These are phyloP conservation scores for Synergus gifuensis DNA, from an alignment of 2,888 invertebrate species.

Conservation along the genomic window DNA sequence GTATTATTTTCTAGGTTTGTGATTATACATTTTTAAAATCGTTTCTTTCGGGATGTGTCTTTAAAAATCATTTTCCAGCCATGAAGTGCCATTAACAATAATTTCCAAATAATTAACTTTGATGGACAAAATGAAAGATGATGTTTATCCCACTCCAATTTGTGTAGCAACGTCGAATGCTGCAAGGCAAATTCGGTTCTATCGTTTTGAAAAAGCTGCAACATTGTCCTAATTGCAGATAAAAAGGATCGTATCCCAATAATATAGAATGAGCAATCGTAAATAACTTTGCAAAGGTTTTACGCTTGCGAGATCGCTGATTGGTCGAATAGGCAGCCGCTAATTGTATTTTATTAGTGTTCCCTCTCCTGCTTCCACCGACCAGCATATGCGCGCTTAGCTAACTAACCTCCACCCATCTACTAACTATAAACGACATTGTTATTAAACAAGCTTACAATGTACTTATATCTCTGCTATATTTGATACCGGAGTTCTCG, in stretches of 20 bases:
- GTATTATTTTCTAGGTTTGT: not conserved
- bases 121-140: not conserved
- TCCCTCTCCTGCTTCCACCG: slow-evolving; percentile 53
- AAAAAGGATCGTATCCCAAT: slow-evolving; percentile 55
- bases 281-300: slow-evolving; percentile 71
- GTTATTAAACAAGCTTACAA: slow-evolving; percentile 67
- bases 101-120: not conserved
- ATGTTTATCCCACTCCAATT: not conserved
- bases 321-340: slow-evolving; percentile 68
- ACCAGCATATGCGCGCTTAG: slow-evolving; percentile 61
- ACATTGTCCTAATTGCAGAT: slow-evolving; percentile 46
- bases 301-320: slow-evolving; percentile 68
- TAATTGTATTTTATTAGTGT: slow-evolving; percentile 77
- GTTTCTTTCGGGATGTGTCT: not conserved
- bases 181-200: slow-evolving; percentile 27
- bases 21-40: not conserved
- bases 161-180: not conserved
- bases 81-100: not conserved
- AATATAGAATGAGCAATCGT: slow-evolving; percentile 62
- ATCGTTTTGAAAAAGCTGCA: slow-evolving; percentile 24
- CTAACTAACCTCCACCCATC: slow-evolving; percentile 69
- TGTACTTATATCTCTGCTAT: slow-evolving; percentile 51
- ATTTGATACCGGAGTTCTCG: slow-evolving; percentile 53
- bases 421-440: slow-evolving; percentile 71
- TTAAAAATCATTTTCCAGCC: not conserved